phyloP scores from a whole-genome alignment of 2,113 vertebrate genomes.

The Athene noctua region DNA sequence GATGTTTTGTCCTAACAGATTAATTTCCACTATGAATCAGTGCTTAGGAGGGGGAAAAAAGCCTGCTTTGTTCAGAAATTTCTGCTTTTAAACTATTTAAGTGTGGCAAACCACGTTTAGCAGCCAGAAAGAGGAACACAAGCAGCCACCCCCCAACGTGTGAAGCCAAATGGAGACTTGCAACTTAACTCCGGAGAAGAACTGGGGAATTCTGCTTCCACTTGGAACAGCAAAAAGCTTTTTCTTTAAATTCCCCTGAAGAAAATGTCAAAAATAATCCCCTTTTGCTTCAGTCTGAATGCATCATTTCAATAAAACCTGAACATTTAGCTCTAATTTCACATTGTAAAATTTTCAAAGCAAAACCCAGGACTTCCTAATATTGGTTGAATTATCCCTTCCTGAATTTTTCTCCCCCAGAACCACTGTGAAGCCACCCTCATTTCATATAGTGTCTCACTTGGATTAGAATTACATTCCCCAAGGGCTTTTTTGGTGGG shows the following conservation, averaged over 20 bases:
- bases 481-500: neutral
- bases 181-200: neutral
- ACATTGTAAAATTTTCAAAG: neutral
- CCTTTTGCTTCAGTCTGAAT: neutral
- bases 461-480: neutral
- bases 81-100: neutral
- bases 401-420: neutral
- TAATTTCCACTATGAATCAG: neutral
- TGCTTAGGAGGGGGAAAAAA: neutral
- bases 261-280: neutral
- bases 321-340: neutral
- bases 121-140: neutral
- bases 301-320: neutral
- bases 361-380: neutral
- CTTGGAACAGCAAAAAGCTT: neutral
- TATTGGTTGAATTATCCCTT: neutral
- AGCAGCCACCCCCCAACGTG: fast-evolving
- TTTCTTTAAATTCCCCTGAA: neutral
- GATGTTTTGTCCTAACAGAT: neutral
- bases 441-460: neutral
- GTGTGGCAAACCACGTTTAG: fast-evolving
- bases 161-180: neutral
- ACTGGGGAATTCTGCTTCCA: neutral
- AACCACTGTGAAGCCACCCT: neutral
- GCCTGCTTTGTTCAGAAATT: neutral